Conservation (phyloP, 35 echinoderm and acorn worm species). For the Patiria miniata region DNA sequence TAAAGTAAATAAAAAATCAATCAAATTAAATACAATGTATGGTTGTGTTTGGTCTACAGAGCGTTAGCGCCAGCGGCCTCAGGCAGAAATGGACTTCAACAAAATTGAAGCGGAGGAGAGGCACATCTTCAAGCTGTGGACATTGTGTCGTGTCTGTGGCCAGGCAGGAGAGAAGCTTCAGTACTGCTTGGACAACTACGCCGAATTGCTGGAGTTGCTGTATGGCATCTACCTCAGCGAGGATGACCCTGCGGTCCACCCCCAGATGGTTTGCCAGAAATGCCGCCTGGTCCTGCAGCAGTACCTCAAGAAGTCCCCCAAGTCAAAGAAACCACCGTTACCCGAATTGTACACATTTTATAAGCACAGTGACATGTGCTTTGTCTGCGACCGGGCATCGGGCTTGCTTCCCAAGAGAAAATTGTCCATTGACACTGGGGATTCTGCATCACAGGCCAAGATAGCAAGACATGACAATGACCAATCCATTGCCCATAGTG, state of each 20-base stretch:
- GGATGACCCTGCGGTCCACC: neutral
- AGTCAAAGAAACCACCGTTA: neutral
- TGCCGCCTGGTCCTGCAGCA: neutral
- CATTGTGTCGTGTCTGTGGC: conserved; percentile 13
- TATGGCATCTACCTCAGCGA: neutral
- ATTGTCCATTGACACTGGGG: neutral
- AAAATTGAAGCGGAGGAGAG: conserved; percentile 12
- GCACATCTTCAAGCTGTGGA: conserved; percentile 19
- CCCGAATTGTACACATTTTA: conserved; percentile 4
- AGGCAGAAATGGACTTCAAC: neutral
- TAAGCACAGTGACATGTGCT: neutral
- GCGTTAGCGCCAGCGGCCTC: neutral
- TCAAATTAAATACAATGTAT: no score
- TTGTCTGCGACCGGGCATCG: conserved; percentile 1
- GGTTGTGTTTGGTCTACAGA: no score
- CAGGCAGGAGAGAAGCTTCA: conserved; percentile 15
- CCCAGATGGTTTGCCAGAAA: conserved; percentile 17
- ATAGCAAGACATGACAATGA: neutral
- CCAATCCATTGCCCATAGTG: neutral
- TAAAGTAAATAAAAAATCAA: no score
- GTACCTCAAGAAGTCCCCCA: neutral
- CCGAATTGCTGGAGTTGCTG: neutral
- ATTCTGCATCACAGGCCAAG: neutral
- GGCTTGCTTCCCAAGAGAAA: conserved; percentile 12
- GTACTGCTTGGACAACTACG: conserved; percentile 19